Percentiles rank a stretch among this genome's conserved stretches.
These are phyloP conservation scores for Euspilapteryx auroguttella DNA, from an alignment of 2,888 invertebrate genomes.

Conservation along the genomic window DNA sequence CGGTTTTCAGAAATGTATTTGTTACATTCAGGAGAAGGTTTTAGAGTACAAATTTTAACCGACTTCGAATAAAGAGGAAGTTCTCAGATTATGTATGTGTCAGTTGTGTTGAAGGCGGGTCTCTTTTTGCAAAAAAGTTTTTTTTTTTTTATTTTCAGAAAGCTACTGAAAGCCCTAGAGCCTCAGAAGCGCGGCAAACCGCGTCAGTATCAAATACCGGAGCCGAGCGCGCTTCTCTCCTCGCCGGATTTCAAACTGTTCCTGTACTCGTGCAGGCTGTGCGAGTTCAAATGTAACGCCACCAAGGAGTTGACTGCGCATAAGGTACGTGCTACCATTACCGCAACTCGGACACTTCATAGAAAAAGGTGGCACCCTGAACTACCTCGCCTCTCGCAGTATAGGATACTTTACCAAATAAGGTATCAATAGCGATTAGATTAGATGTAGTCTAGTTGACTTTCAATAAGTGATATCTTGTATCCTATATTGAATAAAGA, in stretches of 20 bases:
- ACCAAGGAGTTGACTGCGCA: constrained; percentile 43
- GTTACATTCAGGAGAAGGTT: no score
- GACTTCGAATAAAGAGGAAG: background rate
- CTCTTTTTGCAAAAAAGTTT: no score
- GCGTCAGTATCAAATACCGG: constrained; percentile 21
- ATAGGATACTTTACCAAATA: no score
- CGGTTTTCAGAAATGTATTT: no score
- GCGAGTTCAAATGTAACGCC: constrained; percentile 46
- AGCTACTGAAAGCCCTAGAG: background rate
- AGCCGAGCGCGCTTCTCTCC: constrained; percentile 32
- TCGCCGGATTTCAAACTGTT: constrained; percentile 47
- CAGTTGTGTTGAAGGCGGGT: background rate
- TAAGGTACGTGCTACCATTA: constrained; percentile 21
- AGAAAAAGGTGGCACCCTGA: no score
- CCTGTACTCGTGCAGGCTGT: constrained; percentile 44
- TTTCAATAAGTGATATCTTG: no score
- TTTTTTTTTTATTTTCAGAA: background rate
- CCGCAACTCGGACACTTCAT: no score
- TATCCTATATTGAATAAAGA: no score
- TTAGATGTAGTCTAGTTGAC: no score
- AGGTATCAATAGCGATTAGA: no score
- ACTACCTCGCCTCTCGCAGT: no score
- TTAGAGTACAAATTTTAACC: background rate
- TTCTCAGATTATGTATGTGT: no score
- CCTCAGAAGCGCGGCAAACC: constrained; percentile 15